Percentiles rank a stretch among this genome's conserved stretches.
Conservation (phyloP, 2,888 invertebrate genomes). For the Gnatocerus cornutus region DNA sequence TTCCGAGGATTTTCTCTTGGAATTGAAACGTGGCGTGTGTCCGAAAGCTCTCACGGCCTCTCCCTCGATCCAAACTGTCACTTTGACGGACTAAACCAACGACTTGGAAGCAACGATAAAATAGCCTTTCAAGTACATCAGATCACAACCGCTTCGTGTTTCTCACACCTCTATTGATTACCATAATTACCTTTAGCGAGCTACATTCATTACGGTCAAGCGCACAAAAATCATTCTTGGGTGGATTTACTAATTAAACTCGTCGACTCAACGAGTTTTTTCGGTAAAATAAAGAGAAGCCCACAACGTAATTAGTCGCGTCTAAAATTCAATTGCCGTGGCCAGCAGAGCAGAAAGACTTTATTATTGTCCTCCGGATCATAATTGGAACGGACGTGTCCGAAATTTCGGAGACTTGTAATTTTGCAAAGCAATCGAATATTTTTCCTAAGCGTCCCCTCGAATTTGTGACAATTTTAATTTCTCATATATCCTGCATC, state of each 20-base stretch:
- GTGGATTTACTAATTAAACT: constrained; percentile 26
- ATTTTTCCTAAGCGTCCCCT: too few relatives aligned
- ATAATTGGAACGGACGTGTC: constrained; percentile 37
- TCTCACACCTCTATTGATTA: constrained; percentile 33
- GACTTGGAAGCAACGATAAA: constrained; percentile 51
- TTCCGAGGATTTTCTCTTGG: background rate
- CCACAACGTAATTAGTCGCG: constrained; percentile 29
- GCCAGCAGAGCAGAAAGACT: constrained; percentile 24
- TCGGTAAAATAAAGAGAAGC: constrained; percentile 5
- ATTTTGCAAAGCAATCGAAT: background rate
- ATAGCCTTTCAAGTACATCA: constrained; percentile 33
- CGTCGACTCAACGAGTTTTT: constrained; percentile 6
- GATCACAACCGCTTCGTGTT: constrained; percentile 23
- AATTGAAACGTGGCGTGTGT: constrained; percentile 19
- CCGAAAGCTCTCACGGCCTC: constrained; percentile 43
- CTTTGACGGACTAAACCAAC: constrained; percentile 50
- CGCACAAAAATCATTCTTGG: constrained; percentile 8
- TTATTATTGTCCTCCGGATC: constrained; percentile 31
- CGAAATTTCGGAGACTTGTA: constrained; percentile 17
- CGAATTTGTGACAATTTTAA: too few relatives aligned
- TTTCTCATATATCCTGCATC: background rate
- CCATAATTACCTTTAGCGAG: constrained; percentile 21
- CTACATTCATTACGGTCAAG: constrained; percentile 27
- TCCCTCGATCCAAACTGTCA: constrained; percentile 46
- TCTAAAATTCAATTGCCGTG: constrained; percentile 36